Evolutionary conservation across 2,888 invertebrate species (phyloP).

Genomic region (Laothoe populi): DNA sequence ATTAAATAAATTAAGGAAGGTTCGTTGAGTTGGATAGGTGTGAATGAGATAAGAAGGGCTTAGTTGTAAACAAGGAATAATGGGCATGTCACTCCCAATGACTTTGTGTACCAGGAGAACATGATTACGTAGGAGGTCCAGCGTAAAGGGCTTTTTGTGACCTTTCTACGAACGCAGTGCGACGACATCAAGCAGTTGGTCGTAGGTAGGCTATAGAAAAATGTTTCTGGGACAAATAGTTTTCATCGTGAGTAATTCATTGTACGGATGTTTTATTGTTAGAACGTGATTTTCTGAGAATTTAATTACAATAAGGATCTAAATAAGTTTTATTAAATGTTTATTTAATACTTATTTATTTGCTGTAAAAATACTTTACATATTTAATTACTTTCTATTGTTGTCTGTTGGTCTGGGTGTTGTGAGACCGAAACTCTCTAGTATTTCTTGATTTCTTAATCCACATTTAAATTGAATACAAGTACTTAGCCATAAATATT

Average conservation of each 20-base stretch:
- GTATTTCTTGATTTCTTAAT: too few species aligned
- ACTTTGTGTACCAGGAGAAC: constrained; percentile 80
- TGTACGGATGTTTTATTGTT: too few species aligned
- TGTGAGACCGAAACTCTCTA: too few species aligned
- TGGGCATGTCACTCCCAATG: constrained; percentile 86
- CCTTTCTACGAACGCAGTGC: constrained; percentile 8
- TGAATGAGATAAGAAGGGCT: constrained; percentile 73
- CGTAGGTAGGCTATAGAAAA: background rate
- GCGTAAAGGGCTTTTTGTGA: constrained; percentile 47
- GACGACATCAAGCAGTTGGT: background rate
- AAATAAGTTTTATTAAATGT: too few species aligned
- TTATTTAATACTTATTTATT: too few species aligned
- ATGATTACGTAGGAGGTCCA: constrained; percentile 51
- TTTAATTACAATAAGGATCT: too few species aligned
- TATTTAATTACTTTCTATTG: too few species aligned
- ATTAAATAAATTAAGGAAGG: constrained; percentile 54
- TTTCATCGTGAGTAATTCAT: background rate
- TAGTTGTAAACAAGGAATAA: constrained; percentile 76
- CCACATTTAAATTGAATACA: too few species aligned
- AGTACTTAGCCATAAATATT: too few species aligned
- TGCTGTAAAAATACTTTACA: too few species aligned
- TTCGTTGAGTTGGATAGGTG: constrained; percentile 57
- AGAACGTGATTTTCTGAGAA: too few species aligned
- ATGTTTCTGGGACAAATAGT: background rate
- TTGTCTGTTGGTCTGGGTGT: too few species aligned